These are phyloP conservation scores for Pteropus alecto DNA, from an alignment of 2,113 vertebrate species.

Conservation along the genomic window DNA sequence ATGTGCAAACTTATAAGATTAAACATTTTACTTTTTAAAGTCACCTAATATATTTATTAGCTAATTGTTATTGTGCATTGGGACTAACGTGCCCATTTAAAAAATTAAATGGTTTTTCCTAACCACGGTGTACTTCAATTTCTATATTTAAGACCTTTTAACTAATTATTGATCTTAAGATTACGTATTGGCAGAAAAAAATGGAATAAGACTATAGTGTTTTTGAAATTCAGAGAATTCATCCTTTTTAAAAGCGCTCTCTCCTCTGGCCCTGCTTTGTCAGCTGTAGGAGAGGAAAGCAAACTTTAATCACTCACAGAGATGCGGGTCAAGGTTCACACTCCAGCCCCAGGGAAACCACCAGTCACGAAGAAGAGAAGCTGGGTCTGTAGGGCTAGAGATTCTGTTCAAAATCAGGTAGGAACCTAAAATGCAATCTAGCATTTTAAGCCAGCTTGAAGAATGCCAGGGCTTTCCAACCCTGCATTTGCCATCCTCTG, in stretches of 20 bases:
- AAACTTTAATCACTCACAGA: conserved; percentile 32
- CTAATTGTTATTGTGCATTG: not conserved
- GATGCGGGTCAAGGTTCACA: conserved; percentile 60
- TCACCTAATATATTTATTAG: not conserved
- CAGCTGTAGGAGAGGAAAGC: not conserved
- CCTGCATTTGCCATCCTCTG: not conserved
- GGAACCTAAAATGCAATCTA: not conserved
- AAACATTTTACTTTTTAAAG: not conserved
- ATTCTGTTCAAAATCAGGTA: not conserved
- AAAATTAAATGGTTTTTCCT: not conserved
- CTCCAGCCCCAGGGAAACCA: not conserved
- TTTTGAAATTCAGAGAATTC: not conserved
- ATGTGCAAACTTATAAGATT: not conserved
- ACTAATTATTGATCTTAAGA: not conserved
- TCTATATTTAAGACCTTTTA: not conserved
- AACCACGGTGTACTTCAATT: not conserved
- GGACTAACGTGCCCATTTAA: not conserved
- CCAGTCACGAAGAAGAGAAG: not conserved
- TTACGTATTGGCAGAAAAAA: not conserved
- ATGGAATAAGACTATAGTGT: not conserved
- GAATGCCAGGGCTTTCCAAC: not conserved
- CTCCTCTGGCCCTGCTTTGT: not conserved
- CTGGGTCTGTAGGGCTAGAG: not conserved
- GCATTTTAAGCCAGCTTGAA: not conserved
- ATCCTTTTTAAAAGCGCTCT: not conserved